phyloP scores from a whole-genome alignment of 2,113 vertebrate species.

The Catharus minimus region DNA sequence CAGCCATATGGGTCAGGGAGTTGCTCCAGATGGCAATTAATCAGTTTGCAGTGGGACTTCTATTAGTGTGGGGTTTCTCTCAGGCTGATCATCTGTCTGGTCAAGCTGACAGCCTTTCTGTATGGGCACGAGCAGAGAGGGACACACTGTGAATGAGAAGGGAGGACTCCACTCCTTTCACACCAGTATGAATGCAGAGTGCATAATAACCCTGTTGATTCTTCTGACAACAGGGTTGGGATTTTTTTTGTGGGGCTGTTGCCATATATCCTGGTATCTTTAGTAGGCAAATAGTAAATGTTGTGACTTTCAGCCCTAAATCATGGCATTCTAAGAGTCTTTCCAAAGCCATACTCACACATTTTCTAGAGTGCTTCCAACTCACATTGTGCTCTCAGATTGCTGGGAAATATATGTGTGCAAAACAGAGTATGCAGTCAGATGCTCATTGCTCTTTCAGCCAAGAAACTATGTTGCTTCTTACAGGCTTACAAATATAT shows the following conservation, averaged over 20 bases:
- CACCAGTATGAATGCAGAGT: not conserved
- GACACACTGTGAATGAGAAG: not conserved
- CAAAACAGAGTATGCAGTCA: not conserved
- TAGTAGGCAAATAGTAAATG: not conserved
- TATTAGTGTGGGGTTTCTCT: not conserved
- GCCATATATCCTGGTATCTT: not conserved
- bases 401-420: not conserved
- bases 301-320: not conserved
- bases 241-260: not conserved
- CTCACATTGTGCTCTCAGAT: not conserved
- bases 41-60: slow-evolving; percentile 8
- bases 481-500: not conserved
- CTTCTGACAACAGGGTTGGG: not conserved
- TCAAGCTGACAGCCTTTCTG: not conserved
- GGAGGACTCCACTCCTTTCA: not conserved
- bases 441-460: not conserved
- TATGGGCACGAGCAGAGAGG: not conserved
- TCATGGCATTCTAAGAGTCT: not conserved
- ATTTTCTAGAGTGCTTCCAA: not conserved
- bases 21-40: slow-evolving; percentile 28
- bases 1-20: slow-evolving; percentile 29
- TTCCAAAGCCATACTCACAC: not conserved
- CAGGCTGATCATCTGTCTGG: not conserved
- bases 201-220: not conserved
- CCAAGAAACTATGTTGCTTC: not conserved